These are phyloP conservation scores for Aleadryas rufinucha DNA, from an alignment of 2,113 vertebrate genomes.

Conservation along the genomic window DNA sequence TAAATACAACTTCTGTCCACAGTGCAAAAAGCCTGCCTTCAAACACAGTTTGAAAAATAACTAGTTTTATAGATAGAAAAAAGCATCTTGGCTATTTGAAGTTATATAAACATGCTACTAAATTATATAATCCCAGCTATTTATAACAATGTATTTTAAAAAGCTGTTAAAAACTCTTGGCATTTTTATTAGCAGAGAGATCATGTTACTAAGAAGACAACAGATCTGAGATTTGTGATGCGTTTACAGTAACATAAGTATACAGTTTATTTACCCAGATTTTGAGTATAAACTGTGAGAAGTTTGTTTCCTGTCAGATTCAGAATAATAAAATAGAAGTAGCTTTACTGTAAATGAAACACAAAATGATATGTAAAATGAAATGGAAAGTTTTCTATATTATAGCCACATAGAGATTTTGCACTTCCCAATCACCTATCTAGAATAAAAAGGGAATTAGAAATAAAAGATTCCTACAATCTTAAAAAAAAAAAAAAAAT, in stretches of 20 bases:
- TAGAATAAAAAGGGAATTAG: neutral
- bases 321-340: neutral
- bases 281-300: neutral
- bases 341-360: neutral
- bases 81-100: neutral
- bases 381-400: neutral
- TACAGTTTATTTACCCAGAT: neutral
- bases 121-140: neutral
- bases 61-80: neutral
- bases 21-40: neutral
- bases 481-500: neutral
- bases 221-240: neutral
- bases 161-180: neutral
- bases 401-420: neutral
- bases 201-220: neutral
- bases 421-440: neutral
- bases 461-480: neutral
- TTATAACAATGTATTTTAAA: neutral
- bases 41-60: neutral
- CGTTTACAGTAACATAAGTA: neutral
- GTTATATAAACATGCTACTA: neutral
- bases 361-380: neutral
- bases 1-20: neutral
- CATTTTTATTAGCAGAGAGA: neutral
- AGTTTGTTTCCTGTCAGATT: neutral